Evolutionary conservation across 2,113 vertebrate genomes (phyloP).

Genomic region (Hydrolagus affinis): DNA sequence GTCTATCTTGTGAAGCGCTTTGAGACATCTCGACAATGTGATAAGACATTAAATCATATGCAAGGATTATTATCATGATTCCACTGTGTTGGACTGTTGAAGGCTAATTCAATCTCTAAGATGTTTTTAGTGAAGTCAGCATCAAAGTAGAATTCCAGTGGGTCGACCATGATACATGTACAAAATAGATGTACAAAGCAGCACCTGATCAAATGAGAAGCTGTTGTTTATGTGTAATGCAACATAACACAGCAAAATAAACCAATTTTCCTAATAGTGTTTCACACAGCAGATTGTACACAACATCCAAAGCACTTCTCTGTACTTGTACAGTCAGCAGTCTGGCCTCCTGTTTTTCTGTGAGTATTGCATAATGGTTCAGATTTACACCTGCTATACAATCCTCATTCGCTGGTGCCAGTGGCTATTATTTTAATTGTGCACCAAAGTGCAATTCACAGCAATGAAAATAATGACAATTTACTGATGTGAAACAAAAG

Average conservation of each 20-base stretch:
- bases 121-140: no score
- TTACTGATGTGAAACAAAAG: constrained; percentile 29
- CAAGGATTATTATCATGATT: no score
- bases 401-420: constrained; percentile 12
- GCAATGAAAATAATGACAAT: constrained; percentile 29
- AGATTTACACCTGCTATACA: constrained; percentile 23
- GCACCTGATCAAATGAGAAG: neutral
- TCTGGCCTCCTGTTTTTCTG: neutral
- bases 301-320: neutral
- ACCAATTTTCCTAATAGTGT: neutral
- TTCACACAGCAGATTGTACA: neutral
- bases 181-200: neutral
- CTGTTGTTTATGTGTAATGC: neutral
- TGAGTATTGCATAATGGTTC: neutral
- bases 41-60: no score
- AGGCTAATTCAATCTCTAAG: no score
- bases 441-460: constrained; percentile 21
- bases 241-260: neutral
- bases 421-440: constrained; percentile 17
- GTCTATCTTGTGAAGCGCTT: no score
- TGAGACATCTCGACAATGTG: no score
- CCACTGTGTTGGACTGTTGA: no score
- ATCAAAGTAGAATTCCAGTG: no score
- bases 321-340: neutral
- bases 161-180: no score